Evolutionary conservation across 2,888 invertebrate genomes (phyloP).

Genomic region (Habrosyne pyritoides): DNA sequence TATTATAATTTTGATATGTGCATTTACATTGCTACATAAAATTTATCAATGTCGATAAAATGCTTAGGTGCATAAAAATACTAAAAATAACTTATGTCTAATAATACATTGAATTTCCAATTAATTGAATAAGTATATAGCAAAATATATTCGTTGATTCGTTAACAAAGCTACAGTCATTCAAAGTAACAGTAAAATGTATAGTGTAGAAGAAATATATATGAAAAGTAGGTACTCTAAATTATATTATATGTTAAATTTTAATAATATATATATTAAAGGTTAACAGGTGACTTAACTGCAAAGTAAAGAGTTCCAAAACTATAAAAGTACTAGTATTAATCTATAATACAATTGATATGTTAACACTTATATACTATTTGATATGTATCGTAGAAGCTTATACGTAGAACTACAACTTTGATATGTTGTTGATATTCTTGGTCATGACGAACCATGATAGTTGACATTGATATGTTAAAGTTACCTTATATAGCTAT

Average conservation of each 20-base stretch:
- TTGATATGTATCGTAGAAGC: slow-evolving; percentile 16
- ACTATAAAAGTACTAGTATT: not conserved
- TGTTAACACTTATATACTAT: slow-evolving; percentile 2
- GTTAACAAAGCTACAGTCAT: not conserved
- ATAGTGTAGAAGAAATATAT: no score
- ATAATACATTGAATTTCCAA: not conserved
- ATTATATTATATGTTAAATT: no score
- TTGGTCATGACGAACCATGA: slow-evolving; percentile 71
- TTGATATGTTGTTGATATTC: slow-evolving; percentile 83
- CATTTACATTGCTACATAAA: not conserved
- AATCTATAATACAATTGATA: not conserved
- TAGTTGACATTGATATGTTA: slow-evolving; percentile 67
- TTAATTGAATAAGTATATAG: not conserved
- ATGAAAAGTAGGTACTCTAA: no score
- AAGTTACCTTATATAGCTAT: slow-evolving; percentile 38
- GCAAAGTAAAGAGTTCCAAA: not conserved
- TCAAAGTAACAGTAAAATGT: no score
- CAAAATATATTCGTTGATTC: slow-evolving; percentile 2
- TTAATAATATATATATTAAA: no score
- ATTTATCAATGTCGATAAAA: not conserved
- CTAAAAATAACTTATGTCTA: no score
- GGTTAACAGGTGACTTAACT: no score
- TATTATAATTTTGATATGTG: not conserved
- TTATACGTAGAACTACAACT: slow-evolving; percentile 31
- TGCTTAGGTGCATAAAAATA: no score